Evolutionary conservation across 2,113 vertebrate species (phyloP).

Genomic region (Prinia subflava): DNA sequence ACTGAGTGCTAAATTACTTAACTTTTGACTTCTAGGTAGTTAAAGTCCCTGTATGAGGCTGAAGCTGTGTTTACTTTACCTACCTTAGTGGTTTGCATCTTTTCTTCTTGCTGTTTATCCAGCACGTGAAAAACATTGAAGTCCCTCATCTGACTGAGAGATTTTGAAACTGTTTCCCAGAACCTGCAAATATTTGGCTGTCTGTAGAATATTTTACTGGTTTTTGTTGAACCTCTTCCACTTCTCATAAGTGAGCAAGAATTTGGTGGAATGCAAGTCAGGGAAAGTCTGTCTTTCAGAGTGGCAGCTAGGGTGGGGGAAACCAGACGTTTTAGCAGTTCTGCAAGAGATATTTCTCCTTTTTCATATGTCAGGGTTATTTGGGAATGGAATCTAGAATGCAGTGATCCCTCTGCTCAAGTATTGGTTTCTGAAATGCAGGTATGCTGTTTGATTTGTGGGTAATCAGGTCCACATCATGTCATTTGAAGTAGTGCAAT

Average conservation of each 20-base stretch:
- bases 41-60: not conserved
- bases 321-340: not conserved
- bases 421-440: not conserved
- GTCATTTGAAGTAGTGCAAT: not conserved
- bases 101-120: not conserved
- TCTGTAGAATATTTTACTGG: not conserved
- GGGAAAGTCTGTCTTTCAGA: not conserved
- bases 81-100: not conserved
- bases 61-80: not conserved
- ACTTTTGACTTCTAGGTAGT: not conserved
- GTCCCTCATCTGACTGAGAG: not conserved
- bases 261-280: not conserved
- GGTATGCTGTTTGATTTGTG: not conserved
- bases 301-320: not conserved
- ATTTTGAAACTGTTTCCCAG: not conserved
- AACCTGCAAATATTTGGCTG: not conserved
- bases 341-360: not conserved
- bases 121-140: not conserved
- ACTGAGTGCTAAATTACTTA: not conserved
- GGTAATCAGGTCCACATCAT: not conserved
- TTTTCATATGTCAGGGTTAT: not conserved
- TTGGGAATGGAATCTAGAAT: not conserved
- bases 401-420: not conserved
- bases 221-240: not conserved
- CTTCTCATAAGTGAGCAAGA: not conserved